phyloP scores from a whole-genome alignment of 2,113 vertebrate genomes.

The Prochilodus magdalenae region DNA sequence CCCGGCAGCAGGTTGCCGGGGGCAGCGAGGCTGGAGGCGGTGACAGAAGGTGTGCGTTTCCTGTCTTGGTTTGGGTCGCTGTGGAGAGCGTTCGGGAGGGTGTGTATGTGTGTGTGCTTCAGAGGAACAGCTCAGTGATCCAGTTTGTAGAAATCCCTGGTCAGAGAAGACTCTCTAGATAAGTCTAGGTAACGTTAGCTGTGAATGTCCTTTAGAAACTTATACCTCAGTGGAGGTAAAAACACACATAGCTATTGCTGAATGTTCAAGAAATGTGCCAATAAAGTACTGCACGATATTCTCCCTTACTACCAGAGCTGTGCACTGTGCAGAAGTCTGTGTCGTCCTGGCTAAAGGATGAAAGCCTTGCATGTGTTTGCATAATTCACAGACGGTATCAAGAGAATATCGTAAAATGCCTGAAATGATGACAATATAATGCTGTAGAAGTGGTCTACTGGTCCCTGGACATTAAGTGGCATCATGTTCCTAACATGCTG shows the following conservation, averaged over 20 bases:
- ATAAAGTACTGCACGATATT: neutral
- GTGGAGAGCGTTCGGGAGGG: constrained; percentile 22
- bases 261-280: constrained; percentile 14
- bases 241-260: constrained; percentile 1
- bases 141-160: constrained; percentile 24
- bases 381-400: constrained; percentile 62
- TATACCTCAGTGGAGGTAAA: neutral
- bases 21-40: constrained; percentile 89
- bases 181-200: constrained; percentile 15
- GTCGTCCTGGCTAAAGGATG: constrained; percentile 62
- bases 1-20: constrained; percentile 92
- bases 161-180: constrained; percentile 27
- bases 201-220: constrained; percentile 16
- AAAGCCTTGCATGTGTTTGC: constrained; percentile 60
- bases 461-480: neutral
- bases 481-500: neutral
- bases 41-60: constrained; percentile 89
- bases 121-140: constrained; percentile 13
- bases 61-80: constrained; percentile 42
- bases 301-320: neutral
- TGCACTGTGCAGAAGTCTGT: constrained; percentile 1
- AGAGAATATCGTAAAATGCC: constrained; percentile 35
- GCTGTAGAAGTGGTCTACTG: constrained; percentile 8
- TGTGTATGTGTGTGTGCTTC: constrained; percentile 18
- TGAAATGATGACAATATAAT: constrained; percentile 27